Evolutionary conservation across 2,888 invertebrate species (phyloP), one percentile per base, ranked within the genome.

Genomic region (Agrochola macilenta): DNA sequence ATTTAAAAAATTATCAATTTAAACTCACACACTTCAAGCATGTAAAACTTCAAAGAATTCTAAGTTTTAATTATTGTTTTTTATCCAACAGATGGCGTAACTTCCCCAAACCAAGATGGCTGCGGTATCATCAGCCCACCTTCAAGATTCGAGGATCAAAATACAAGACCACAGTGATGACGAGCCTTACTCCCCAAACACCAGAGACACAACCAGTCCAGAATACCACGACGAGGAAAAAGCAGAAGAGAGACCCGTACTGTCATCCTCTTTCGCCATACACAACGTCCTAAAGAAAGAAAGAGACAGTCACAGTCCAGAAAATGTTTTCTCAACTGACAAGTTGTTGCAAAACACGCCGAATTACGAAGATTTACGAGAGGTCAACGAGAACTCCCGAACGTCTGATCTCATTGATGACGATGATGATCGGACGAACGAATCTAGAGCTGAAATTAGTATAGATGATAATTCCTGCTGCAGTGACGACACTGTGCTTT

Each of bases 401-500:
- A 89, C 93, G 76, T 94, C 95, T 2, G 95, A 87, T 11, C 83
- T 76, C 5, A 90, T 95, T 7, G 95, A 95, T 23, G 95, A 95
- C 39, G 95, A 95, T 12, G 94, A 93, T 46, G 94, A 92, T 20
- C 70, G 83, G n/a, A 88, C 88, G 43, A 87, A 88, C 23, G 88
- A 88, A 79, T 88, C 88, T 11, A 93, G 96, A 88, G 93, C 95
- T 23, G 96, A 96, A 83, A 96, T 96, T 54, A 96, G 97, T 79
- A 95, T 97, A 23, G 97, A 96, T 78, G 97, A 97, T 30, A 97
- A 97, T 82, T 98, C 98, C 79, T 97, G 98, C 85, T 97, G 98
- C 87, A 98, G 98, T 88, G 98, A 98, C 89, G 98, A 98, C 90
- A 98, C 98, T 64, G 98, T 98, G 7, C 92, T 98, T 54, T 98